These are phyloP conservation scores for Corythoichthys intestinalis DNA, from an alignment of 2,113 vertebrate genomes.

Conservation along the genomic window DNA sequence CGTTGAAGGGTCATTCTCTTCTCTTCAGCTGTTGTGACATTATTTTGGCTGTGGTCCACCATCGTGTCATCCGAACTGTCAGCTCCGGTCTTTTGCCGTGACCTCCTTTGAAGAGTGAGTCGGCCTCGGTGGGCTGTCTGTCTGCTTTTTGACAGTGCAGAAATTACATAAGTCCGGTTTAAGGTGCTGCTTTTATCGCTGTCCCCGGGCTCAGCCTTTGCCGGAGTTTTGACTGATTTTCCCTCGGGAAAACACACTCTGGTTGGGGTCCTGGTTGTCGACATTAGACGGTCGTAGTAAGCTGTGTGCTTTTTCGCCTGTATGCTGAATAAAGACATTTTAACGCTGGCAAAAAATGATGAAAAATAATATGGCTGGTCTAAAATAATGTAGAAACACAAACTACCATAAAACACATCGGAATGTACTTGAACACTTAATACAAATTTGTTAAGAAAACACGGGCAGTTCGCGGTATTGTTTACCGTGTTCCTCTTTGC, in stretches of 20 bases:
- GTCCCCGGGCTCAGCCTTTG: constrained; percentile 23
- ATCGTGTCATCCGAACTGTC: constrained; percentile 33
- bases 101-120: constrained; percentile 77
- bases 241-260: constrained; percentile 10
- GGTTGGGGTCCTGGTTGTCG: constrained; percentile 32
- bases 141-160: constrained; percentile 63
- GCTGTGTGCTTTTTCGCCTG: constrained; percentile 56
- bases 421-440: not conserved
- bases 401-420: not conserved
- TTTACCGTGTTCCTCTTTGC: constrained; percentile 36
- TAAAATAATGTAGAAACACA: not conserved
- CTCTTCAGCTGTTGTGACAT: constrained; percentile 33
- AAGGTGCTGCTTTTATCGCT: constrained; percentile 58
- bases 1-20: constrained; percentile 71
- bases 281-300: constrained; percentile 59
- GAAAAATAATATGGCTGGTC: not conserved
- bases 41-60: constrained; percentile 34
- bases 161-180: constrained; percentile 81
- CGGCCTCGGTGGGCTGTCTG: constrained; percentile 44
- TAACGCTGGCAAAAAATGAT: constrained; percentile 10
- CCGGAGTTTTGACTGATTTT: constrained; percentile 9
- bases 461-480: not conserved
- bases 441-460: constrained; percentile 1
- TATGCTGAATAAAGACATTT: constrained; percentile 63
- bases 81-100: constrained; percentile 54